These are phyloP conservation scores for Ctenicera cuprea DNA, from an alignment of 2,888 invertebrate species.

Conservation along the genomic window DNA sequence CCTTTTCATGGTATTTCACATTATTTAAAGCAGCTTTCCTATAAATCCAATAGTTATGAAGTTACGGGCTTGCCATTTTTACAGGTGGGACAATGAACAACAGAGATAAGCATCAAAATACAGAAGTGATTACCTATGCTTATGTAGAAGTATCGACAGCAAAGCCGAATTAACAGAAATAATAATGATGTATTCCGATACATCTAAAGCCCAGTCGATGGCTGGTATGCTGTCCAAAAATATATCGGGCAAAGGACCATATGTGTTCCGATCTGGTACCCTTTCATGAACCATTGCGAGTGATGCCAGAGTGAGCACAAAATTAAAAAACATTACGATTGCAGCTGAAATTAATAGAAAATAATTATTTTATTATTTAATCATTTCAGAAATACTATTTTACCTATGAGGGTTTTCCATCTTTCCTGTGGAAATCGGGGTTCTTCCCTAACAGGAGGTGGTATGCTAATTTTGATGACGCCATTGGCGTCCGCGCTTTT, in stretches of 20 bases:
- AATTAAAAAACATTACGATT: conserved; percentile 78
- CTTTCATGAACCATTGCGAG: conserved; percentile 91
- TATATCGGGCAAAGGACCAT: conserved; percentile 88
- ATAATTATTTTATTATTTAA: not conserved
- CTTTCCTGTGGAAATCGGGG: conserved; percentile 88
- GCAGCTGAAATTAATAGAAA: conserved; percentile 73
- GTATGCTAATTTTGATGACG: conserved; percentile 79
- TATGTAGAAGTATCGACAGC: conserved; percentile 88
- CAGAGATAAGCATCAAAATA: too few relatives aligned
- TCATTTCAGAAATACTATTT: not conserved
- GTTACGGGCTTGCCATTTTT: too few relatives aligned
- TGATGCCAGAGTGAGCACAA: conserved; percentile 81
- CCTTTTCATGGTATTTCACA: too few relatives aligned
- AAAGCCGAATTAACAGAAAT: conserved; percentile 85
- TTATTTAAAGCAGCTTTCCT: too few relatives aligned
- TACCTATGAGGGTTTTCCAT: conserved; percentile 85
- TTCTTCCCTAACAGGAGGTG: conserved; percentile 83
- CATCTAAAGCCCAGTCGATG: conserved; percentile 86
- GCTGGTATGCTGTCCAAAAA: conserved; percentile 86
- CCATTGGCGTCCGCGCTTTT: conserved; percentile 71
- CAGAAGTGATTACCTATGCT: conserved; percentile 79
- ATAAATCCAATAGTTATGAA: too few relatives aligned
- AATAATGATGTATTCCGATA: conserved; percentile 92
- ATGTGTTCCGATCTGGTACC: conserved; percentile 84
- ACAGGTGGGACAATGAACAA: too few relatives aligned